A percentile compares a stretch with the other conserved stretches of the same genome.
These are phyloP conservation scores for Daptonema setosum DNA, from an alignment of 2,888 invertebrate genomes.

Conservation along the genomic window DNA sequence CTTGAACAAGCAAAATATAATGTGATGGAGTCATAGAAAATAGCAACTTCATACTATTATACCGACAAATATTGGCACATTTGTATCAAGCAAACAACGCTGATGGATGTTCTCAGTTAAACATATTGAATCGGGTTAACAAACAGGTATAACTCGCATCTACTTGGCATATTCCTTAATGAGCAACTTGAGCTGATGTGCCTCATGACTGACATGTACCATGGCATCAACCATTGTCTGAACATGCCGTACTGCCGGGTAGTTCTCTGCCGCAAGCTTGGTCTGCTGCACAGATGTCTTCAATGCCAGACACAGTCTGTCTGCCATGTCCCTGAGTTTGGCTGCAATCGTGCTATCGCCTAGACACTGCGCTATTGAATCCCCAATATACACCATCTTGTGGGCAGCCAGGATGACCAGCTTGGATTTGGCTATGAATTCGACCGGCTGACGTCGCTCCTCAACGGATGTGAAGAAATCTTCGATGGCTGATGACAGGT, in stretches of 20 bases:
- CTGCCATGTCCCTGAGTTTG: constrained; percentile 10
- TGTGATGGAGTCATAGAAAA: no score
- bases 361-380: constrained; percentile 54
- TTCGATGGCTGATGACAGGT: constrained; percentile 67
- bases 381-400: constrained; percentile 75
- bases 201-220: constrained; percentile 58
- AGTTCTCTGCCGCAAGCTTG: constrained; percentile 69
- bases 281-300: constrained; percentile 64
- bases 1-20: no score
- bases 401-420: constrained; percentile 81
- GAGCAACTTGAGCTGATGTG: constrained; percentile 47
- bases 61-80: no score
- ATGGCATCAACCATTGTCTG: constrained; percentile 82
- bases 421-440: constrained; percentile 72
- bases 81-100: no score
- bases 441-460: constrained; percentile 74
- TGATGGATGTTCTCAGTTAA: no score
- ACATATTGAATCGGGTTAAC: no score
- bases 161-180: neutral
- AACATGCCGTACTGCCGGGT: constrained; percentile 67
- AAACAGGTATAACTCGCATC: no score
- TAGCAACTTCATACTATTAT: no score
- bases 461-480: constrained; percentile 74
- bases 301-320: constrained; percentile 48
- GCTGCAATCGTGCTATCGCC: constrained; percentile 6